Evolutionary conservation across 2,797 vertebrate species (phyloP).

Genomic region (Fistularia tabacaria): DNA sequence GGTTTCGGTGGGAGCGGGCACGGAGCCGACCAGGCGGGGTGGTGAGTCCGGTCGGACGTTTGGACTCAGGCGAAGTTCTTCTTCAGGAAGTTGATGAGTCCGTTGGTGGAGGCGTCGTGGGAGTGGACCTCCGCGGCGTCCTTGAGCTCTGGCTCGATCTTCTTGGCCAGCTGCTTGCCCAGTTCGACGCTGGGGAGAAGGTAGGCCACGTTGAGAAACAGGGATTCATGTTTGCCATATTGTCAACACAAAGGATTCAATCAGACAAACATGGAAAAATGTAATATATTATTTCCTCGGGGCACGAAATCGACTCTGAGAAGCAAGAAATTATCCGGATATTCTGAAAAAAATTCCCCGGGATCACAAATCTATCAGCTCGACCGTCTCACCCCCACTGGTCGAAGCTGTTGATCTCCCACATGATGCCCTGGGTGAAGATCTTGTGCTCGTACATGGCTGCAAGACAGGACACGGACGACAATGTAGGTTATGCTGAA

Average conservation of each 20-base stretch:
- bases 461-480: constrained; percentile 37
- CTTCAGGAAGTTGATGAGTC: constrained; percentile 95
- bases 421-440: constrained; percentile 93
- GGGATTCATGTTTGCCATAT: too few species aligned
- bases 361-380: neutral
- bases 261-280: neutral
- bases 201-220: neutral
- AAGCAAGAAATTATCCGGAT: too few species aligned
- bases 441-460: constrained; percentile 99
- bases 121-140: constrained; percentile 81
- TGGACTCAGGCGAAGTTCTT: constrained; percentile 80
- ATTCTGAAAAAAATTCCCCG: too few species aligned
- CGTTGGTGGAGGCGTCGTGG: constrained; percentile 94
- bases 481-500: neutral
- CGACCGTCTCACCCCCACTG: constrained; percentile 92
- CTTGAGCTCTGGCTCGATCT: constrained; percentile 92
- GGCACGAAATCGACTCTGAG: too few species aligned
- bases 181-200: constrained; percentile 84
- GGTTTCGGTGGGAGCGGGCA: constrained; percentile 38
- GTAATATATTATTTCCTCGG: neutral
- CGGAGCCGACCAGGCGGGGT: too few species aligned
- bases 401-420: constrained; percentile 99
- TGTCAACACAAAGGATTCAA: neutral
- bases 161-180: constrained; percentile 95
- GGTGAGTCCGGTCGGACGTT: too few species aligned